phyloP scores from a whole-genome alignment of 1,140 invertebrate species.

The Coptotermes formosanus region DNA sequence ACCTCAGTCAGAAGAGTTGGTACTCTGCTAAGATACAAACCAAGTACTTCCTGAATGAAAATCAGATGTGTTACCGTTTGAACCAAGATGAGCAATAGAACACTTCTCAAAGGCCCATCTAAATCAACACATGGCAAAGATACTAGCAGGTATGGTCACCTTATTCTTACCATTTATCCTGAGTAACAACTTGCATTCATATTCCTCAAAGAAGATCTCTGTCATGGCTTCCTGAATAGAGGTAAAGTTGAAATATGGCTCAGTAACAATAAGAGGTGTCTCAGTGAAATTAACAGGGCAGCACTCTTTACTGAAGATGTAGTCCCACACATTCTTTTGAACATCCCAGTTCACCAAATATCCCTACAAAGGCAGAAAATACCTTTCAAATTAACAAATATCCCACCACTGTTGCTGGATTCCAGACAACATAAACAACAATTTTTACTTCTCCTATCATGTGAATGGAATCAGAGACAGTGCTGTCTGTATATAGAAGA shows the following conservation, averaged over 20 bases:
- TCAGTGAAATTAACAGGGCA: conserved; percentile 75
- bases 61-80: too few species aligned
- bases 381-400: background rate
- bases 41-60: too few species aligned
- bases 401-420: background rate
- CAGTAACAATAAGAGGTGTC: conserved; percentile 84
- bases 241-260: conserved; percentile 92
- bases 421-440: background rate
- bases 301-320: conserved; percentile 87
- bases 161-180: conserved; percentile 67
- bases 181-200: conserved; percentile 83
- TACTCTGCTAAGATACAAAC: too few species aligned
- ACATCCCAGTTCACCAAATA: conserved; percentile 95
- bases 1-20: too few species aligned
- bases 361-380: conserved; percentile 56
- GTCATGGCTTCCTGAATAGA: conserved; percentile 90
- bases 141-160: background rate
- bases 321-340: conserved; percentile 96
- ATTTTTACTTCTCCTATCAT: background rate
- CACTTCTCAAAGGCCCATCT: too few species aligned
- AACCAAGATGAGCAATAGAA: too few species aligned
- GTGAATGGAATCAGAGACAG: too few species aligned
- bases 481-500: too few species aligned
- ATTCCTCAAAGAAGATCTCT: conserved; percentile 98
- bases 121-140: too few species aligned